Evolutionary conservation across 2,113 vertebrate genomes (phyloP).

Genomic region (Columba janthina): DNA sequence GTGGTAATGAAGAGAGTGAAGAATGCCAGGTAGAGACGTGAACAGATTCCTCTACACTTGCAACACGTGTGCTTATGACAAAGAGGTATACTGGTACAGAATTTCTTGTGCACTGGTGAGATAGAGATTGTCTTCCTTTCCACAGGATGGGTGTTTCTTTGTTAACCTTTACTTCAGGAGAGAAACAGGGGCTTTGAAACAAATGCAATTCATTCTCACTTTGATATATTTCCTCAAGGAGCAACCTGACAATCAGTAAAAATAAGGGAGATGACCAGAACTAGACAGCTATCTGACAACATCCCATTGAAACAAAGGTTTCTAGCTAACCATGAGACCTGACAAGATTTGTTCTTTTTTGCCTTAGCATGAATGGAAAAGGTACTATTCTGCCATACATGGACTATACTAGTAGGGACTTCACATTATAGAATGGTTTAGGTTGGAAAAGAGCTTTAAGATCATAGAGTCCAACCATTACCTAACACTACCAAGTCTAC

Average conservation of each 20-base stretch:
- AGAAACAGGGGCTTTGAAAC: not conserved
- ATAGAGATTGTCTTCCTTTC: not conserved
- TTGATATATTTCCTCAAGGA: not conserved
- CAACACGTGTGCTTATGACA: accelerated
- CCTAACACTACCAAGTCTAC: too few relatives aligned
- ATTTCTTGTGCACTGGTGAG: not conserved
- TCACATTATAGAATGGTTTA: not conserved
- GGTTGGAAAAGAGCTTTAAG: too few relatives aligned
- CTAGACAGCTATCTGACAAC: not conserved
- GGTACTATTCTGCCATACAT: not conserved
- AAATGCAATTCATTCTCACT: not conserved
- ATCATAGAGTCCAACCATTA: too few relatives aligned
- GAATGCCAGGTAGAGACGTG: not conserved
- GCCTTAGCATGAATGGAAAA: not conserved
- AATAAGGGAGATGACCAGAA: not conserved
- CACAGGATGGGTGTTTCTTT: not conserved
- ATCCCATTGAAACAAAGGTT: not conserved
- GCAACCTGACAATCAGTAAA: not conserved
- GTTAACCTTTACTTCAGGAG: not conserved
- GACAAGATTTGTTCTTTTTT: not conserved
- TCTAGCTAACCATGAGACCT: not conserved
- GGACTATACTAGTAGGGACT: not conserved
- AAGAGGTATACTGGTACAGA: not conserved
- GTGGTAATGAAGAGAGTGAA: not conserved
- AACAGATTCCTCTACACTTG: not conserved